Conservation (phyloP, 2,797 vertebrate genomes). For the Cynodonichthys magdalenae region DNA sequence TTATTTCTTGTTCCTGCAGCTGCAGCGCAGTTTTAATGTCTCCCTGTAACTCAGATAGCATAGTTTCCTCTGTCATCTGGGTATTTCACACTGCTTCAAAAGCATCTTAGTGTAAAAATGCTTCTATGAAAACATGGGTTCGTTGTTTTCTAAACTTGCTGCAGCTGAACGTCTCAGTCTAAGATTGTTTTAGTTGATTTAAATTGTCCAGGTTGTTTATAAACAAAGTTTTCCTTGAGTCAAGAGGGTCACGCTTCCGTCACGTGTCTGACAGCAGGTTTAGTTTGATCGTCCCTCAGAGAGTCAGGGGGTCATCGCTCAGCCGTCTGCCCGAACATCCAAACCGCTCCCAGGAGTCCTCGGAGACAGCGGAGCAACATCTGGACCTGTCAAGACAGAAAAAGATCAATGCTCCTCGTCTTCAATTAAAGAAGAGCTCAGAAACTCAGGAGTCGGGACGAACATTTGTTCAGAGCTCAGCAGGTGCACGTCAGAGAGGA, state of each 20-base stretch:
- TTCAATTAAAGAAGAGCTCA: conserved; percentile 19
- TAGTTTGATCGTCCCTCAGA: background rate
- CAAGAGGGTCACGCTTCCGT: background rate
- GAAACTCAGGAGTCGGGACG: conserved; percentile 8
- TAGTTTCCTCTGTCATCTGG: too few species aligned
- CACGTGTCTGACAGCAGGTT: background rate
- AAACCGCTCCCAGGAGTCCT: conserved; percentile 6
- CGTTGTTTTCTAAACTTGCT: too few species aligned
- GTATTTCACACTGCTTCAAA: too few species aligned
- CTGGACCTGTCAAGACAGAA: conserved; percentile 25
- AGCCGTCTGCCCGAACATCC: conserved; percentile 14
- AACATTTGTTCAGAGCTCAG: conserved; percentile 17
- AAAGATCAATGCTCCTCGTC: background rate
- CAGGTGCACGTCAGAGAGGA: conserved; percentile 24
- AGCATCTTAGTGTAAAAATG: too few species aligned
- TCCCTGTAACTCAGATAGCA: too few species aligned
- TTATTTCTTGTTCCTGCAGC: too few species aligned
- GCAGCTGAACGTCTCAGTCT: too few species aligned
- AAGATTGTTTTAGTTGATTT: too few species aligned
- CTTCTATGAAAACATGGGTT: too few species aligned
- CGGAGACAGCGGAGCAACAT: conserved; percentile 11
- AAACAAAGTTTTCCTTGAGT: too few species aligned
- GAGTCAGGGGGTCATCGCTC: conserved; percentile 3
- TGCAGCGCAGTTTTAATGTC: too few species aligned
- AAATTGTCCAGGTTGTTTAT: too few species aligned